A percentile compares a stretch with the other conserved stretches of the same genome.
These are phyloP conservation scores for Cotesia chilonis DNA, from an alignment of 1,140 invertebrate genomes.

Conservation along the genomic window DNA sequence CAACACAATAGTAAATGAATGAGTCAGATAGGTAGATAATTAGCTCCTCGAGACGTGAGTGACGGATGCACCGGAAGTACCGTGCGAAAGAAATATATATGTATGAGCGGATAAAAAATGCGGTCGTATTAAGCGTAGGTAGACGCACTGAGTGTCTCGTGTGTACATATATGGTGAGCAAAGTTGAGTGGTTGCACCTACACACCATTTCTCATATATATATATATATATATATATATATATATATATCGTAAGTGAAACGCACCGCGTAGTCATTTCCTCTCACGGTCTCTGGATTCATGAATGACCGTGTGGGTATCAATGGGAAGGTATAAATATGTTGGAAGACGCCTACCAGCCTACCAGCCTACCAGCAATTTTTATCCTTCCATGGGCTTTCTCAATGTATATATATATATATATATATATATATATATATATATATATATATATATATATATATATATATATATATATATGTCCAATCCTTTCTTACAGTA, in stretches of 20 bases:
- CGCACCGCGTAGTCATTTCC: conserved; percentile 25
- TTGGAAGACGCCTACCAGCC: not conserved
- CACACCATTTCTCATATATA: conserved; percentile 21
- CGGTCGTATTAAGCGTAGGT: conserved; percentile 17
- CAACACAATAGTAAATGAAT: not conserved
- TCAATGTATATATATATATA: no score
- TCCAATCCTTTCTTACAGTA: no score
- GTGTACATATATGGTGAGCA: conserved; percentile 27
- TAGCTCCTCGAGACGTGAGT: conserved; percentile 10
- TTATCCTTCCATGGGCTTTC: conserved; percentile 9
- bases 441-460: no score
- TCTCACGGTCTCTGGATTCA: conserved; percentile 38
- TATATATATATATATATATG: no score
- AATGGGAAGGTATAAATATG: conserved; percentile 29
- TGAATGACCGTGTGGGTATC: conserved; percentile 41
- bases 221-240: not conserved
- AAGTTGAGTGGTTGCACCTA: conserved; percentile 19
- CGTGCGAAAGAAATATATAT: conserved; percentile 10
- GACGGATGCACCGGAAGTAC: conserved; percentile 35
- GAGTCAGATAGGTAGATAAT: not conserved
- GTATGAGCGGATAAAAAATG: conserved; percentile 23
- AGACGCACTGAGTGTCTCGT: conserved; percentile 15
- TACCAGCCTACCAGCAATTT: conserved; percentile 1
- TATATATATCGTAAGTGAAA: not conserved
- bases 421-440: no score